Conservation (phyloP, 2,797 vertebrate species). For the Enteromius viviparus region DNA sequence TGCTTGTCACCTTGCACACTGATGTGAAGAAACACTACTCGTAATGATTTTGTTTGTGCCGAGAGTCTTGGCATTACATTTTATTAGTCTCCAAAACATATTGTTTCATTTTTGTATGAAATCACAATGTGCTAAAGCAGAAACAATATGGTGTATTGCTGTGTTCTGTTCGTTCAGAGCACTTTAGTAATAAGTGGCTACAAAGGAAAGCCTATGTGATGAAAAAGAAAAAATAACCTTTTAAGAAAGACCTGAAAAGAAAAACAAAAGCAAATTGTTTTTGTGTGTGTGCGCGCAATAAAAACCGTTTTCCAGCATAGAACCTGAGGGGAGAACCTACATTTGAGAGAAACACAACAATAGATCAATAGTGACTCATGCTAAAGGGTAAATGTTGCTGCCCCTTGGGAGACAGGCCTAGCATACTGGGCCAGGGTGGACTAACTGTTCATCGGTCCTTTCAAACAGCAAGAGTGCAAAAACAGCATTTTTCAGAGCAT, state of each 20-base stretch:
- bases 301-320: background rate
- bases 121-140: background rate
- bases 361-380: slow-evolving; percentile 52
- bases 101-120: slow-evolving; percentile 22
- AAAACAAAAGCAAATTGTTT: slow-evolving; percentile 6
- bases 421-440: slow-evolving; percentile 48
- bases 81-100: background rate
- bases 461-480: slow-evolving; percentile 34
- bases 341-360: slow-evolving; percentile 55
- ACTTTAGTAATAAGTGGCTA: slow-evolving; percentile 3
- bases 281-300: background rate
- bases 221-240: background rate
- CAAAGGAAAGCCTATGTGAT: background rate
- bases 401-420: slow-evolving; percentile 53
- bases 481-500: slow-evolving; percentile 51
- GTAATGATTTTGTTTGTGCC: background rate
- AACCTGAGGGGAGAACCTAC: slow-evolving; percentile 47
- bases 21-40: background rate
- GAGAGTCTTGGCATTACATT: background rate
- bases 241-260: background rate
- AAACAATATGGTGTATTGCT: background rate
- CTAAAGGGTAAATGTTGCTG: slow-evolving; percentile 46
- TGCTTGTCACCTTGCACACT: background rate
- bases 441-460: slow-evolving; percentile 57
- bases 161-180: background rate